A percentile compares a stretch with the other conserved stretches of the same genome.
These are phyloP conservation scores for Malthinus flaveolus DNA, from an alignment of 2,888 invertebrate species.

Conservation along the genomic window DNA sequence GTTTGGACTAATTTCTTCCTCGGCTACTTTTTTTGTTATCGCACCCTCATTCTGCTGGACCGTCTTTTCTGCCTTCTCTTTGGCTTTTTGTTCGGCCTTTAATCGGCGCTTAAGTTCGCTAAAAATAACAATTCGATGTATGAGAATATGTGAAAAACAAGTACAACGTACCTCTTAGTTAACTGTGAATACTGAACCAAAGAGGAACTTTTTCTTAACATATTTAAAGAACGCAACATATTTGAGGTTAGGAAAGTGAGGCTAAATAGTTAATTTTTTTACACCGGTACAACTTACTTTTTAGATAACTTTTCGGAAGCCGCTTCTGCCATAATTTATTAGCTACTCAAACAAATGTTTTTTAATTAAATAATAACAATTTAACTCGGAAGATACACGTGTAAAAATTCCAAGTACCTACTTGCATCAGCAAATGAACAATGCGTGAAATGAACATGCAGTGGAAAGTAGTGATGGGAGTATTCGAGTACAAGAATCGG, in stretches of 20 bases:
- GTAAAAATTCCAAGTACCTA: no score
- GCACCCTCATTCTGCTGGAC: slow-evolving; percentile 40
- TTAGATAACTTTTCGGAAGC: slow-evolving; percentile 66
- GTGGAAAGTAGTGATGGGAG: no score
- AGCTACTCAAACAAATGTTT: neutral
- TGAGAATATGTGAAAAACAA: slow-evolving; percentile 23
- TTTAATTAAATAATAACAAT: neutral
- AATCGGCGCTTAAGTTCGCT: slow-evolving; percentile 92
- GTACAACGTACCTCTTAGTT: slow-evolving; percentile 43
- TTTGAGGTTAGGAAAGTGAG: slow-evolving; percentile 1
- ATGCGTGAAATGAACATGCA: no score
- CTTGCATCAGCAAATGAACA: no score
- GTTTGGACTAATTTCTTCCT: slow-evolving; percentile 90
- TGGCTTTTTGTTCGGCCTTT: slow-evolving; percentile 91
- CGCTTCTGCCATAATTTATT: slow-evolving; percentile 60
- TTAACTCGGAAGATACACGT: no score
- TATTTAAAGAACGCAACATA: neutral
- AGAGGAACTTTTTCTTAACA: neutral
- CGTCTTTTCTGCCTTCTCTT: slow-evolving; percentile 74
- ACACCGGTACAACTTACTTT: slow-evolving; percentile 60
- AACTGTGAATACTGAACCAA: slow-evolving; percentile 28
- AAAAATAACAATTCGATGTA: slow-evolving; percentile 42
- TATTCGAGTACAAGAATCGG: no score
- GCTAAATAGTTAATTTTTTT: neutral
- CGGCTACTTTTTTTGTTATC: slow-evolving; percentile 48